phyloP scores from a whole-genome alignment of 2,113 vertebrate genomes.

The Enhydra lutris region DNA sequence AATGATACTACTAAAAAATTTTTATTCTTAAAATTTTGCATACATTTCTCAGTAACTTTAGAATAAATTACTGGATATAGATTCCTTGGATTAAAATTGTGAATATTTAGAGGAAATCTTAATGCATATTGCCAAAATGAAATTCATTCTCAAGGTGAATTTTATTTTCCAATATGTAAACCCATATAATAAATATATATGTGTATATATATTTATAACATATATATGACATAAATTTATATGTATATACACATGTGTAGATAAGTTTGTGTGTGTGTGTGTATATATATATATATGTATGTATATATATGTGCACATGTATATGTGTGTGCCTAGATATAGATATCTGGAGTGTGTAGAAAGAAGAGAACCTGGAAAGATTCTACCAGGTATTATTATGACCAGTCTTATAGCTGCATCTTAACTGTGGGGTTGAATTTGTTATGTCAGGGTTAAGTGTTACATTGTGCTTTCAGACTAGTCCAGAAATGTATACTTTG shows the following conservation, averaged over 20 bases:
- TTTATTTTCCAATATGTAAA: not conserved
- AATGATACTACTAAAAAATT: not conserved
- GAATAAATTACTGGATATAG: not conserved
- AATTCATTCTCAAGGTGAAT: not conserved
- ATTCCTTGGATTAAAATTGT: not conserved
- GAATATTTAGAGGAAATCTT: not conserved
- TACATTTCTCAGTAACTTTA: not conserved
- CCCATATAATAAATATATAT: not conserved
- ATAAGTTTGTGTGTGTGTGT: not conserved
- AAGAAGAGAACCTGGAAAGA: not conserved
- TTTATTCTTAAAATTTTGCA: not conserved
- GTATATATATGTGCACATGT: rapidly evolving
- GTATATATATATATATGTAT: rapidly evolving
- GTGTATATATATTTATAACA: not conserved
- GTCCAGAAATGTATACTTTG: not conserved
- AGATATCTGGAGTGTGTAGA: not conserved
- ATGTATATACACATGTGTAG: not conserved
- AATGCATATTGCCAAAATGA: not conserved
- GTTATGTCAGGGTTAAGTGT: not conserved
- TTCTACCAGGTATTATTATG: not conserved
- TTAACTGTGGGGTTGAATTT: not conserved
- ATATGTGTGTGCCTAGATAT: rapidly evolving
- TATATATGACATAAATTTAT: not conserved
- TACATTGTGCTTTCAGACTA: not conserved
- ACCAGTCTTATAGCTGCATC: not conserved